Evolutionary conservation across 1,140 invertebrate species (phyloP).

Genomic region (Plodia interpunctella): DNA sequence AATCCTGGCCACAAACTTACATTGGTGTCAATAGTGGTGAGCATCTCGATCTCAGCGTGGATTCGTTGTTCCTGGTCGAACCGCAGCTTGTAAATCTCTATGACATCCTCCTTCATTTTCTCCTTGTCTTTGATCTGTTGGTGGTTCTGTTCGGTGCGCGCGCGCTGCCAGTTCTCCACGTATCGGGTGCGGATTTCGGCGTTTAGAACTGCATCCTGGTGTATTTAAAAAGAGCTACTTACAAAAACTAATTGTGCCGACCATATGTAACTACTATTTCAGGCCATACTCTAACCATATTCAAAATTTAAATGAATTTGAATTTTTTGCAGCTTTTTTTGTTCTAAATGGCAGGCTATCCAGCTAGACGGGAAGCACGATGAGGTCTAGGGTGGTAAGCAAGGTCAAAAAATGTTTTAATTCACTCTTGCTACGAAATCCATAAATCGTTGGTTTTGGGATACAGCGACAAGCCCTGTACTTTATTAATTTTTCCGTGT

Average conservation of each 20-base stretch:
- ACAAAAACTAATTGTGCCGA: no score
- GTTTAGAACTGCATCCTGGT: slow-evolving; percentile 39
- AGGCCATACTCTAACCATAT: not conserved
- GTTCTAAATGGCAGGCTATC: no score
- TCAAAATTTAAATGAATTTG: no score
- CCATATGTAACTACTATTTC: not conserved
- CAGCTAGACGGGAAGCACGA: no score
- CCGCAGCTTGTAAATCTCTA: slow-evolving; percentile 35
- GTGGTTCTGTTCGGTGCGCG: slow-evolving; percentile 41
- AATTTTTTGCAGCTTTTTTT: no score
- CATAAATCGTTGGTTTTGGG: no score
- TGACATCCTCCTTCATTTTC: slow-evolving; percentile 11
- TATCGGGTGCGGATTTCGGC: slow-evolving; percentile 38
- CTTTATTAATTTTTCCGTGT: no score
- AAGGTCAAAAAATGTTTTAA: no score
- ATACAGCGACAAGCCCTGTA: no score
- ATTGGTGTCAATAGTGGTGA: slow-evolving; percentile 42
- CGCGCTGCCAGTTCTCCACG: slow-evolving; percentile 39
- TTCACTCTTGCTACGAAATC: no score
- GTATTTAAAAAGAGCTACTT: not conserved
- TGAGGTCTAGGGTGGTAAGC: no score
- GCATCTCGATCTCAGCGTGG: slow-evolving; percentile 44
- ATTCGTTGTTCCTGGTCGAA: slow-evolving; percentile 44
- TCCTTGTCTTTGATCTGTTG: slow-evolving; percentile 36
- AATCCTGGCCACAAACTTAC: slow-evolving; percentile 19